phyloP scores from a whole-genome alignment of 92 coral and sea anemone species.

The Meandrina meandrites region DNA sequence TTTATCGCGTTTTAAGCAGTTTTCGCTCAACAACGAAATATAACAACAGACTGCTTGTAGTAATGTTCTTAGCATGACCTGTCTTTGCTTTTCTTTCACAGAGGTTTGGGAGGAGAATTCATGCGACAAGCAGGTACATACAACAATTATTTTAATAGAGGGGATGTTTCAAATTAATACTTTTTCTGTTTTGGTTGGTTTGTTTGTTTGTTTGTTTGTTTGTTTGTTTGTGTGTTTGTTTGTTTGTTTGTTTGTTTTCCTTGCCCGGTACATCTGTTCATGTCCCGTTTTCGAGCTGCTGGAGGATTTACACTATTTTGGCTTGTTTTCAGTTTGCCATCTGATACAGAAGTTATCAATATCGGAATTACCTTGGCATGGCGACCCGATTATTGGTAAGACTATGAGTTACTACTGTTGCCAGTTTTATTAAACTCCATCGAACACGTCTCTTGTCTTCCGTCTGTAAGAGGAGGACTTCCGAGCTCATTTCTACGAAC shows the following conservation, averaged over 20 bases:
- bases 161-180: background rate
- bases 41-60: background rate
- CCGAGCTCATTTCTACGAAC: too few species aligned
- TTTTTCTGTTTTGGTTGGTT: background rate
- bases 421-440: background rate
- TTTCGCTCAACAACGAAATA: background rate
- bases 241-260: background rate
- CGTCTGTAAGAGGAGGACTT: background rate
- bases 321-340: conserved; percentile 74
- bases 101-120: conserved; percentile 95
- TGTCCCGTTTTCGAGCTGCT: too few species aligned
- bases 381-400: conserved; percentile 77
- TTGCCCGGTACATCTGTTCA: background rate
- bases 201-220: background rate
- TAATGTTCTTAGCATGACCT: background rate
- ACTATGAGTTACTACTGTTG: background rate
- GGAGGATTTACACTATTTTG: background rate
- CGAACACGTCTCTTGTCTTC: background rate
- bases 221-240: too few species aligned
- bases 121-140: conserved; percentile 90
- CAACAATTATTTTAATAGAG: background rate
- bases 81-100: conserved; percentile 27
- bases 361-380: conserved; percentile 85
- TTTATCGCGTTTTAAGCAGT: background rate
- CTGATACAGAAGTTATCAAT: conserved; percentile 82